Evolutionary conservation across 1,140 invertebrate species (phyloP).

Genomic region (Pseudomyrmex concolor): DNA sequence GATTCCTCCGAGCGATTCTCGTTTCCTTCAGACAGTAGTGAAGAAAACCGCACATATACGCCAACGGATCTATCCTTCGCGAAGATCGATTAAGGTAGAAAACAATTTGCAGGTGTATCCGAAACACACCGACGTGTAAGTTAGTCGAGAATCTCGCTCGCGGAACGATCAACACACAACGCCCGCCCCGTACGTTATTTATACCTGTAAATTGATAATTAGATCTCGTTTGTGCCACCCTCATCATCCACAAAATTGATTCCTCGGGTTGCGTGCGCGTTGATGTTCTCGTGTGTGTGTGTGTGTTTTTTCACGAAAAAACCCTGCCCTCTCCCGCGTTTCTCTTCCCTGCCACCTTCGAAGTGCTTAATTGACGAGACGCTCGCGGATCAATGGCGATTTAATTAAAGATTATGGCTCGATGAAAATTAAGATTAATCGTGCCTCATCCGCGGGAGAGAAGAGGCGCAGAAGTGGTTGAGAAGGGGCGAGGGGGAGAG

Average conservation of each 20-base stretch:
- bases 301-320: background rate
- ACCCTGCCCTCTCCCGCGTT: conserved; percentile 2
- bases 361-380: conserved; percentile 49
- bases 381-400: conserved; percentile 80
- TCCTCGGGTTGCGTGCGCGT: conserved; percentile 51
- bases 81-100: conserved; percentile 34
- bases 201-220: conserved; percentile 83
- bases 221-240: conserved; percentile 57
- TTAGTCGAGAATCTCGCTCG: background rate
- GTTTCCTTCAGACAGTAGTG: conserved; percentile 1
- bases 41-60: conserved; percentile 30
- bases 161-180: conserved; percentile 9
- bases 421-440: conserved; percentile 83
- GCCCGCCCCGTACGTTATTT: conserved; percentile 72
- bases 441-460: conserved; percentile 60
- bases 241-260: conserved; percentile 78
- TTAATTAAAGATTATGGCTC: conserved; percentile 83
- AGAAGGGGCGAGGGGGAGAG: background rate
- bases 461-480: conserved; percentile 4
- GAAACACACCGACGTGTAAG: conserved; percentile 1
- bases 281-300: background rate
- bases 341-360: background rate
- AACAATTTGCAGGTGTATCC: conserved; percentile 51
- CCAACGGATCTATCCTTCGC: background rate
- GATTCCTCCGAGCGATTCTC: background rate